Base-by-base conservation (phyloP, 2,113 vertebrate genomes). In the Nerophis ophidion region DNA sequence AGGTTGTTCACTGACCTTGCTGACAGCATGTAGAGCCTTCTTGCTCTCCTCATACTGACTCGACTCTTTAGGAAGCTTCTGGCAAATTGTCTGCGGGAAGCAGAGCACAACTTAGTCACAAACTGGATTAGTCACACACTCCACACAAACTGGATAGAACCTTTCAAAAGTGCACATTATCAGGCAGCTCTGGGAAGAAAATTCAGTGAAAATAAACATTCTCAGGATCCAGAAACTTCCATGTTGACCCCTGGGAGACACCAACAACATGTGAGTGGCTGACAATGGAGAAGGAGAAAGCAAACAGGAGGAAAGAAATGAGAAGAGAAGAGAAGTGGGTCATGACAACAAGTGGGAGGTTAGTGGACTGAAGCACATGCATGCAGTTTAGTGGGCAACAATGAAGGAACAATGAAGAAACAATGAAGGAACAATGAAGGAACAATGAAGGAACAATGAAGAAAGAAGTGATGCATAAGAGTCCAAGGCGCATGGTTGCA, bases 41-140 rank as follows among this genome's bases (percentile, higher is more conserved):
- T 92, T 98, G 83, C 93, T 94, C 59, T 85, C 81, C 69, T 97
- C 92, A 0, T 95, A 94, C 62, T 89, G 91, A 0, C 77, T 65
- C 0, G 92, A 93, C 47, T 94, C 92, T 84, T 95, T 97, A 0
- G 92, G 85, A 0, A 93, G 98, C 83, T 99, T 98, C 81, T 98
- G 97, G 74, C 96, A 98, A 72, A 99, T 98, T 6, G 96, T 97
- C 97, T 99, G 86, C 26, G 91, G 89, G 40, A 26, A 17, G 70
- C 7, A 48, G 15, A 15, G 33, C 1, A 33, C 7, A 60, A 0
- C 3, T 26, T 26, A 26, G 26, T 26, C 46, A 12, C 8, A 44
- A 15, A 0, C 8, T 48, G n/a, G 1, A 4, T 26, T 26, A 26
- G 26, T 26, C 46, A 12, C 8, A 44, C 16, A 0, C 8, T 48